Base-by-base conservation (phyloP, 2,888 invertebrate genomes). In the Lacanobia oleracea region DNA sequence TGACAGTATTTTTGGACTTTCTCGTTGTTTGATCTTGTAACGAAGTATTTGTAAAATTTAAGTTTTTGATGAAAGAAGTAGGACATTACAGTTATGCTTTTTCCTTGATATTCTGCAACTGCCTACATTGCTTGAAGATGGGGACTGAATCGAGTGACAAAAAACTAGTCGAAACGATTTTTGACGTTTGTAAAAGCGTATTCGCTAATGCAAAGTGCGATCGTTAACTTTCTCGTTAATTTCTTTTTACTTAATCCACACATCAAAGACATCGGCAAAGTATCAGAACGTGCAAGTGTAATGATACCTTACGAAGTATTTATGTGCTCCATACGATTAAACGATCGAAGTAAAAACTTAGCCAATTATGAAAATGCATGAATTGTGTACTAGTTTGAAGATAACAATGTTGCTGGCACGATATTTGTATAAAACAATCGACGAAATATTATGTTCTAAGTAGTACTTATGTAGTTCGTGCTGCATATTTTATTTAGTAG, bases 251-350 rank as follows among this genome's bases (percentile, higher is more conserved):
- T 90, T 87, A 77, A 4, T 63, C 88, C 87, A 83, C 66, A 72
- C 82, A 60, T 70, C 72, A 85, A 82, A 87, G 79, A 82, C 75
- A 82, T 85, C 86, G 84, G 81, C 83, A 82, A 81, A 82, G 75
- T 91, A 92, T 91, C 86, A 89, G 91, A 92, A 91, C 93, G 92
- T 91, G 91, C 90, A 87, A 87, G 89, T 88, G 83, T 92, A 93
- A 93, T 91, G 89, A 91, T 88, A 86, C 86, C 75, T 86, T 82
- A 81, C 69, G 80, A 77, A 81, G 81, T 82, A 77, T 76, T 82
- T 75, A 80, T 78, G 60, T 63, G 59, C 53, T 77, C 61, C 66
- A 72, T 77, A 76, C 71, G 56, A 71, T 79, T 73, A 72, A 64
- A 67, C 50, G 59, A 14, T n/a, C 10, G 48, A 14, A 5, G 63